Percentiles rank a stretch among this genome's conserved stretches.
Conservation (phyloP, 2,888 invertebrate species). For the Agrotis exclamationis region DNA sequence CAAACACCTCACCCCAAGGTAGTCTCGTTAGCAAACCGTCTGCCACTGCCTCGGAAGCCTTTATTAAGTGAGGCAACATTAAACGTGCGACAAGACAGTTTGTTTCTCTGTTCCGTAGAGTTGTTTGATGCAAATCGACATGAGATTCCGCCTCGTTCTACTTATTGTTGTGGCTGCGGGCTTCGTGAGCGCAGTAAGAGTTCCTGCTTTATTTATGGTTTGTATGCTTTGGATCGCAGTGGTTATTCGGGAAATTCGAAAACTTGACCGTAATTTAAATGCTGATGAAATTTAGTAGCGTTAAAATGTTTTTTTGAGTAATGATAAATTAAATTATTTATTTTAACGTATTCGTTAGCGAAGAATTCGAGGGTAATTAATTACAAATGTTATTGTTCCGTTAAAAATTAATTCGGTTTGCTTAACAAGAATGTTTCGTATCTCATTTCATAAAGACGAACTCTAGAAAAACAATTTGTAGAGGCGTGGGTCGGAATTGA, state of each 20-base stretch:
- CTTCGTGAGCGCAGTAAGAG: conserved; percentile 57
- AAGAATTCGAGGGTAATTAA: background rate
- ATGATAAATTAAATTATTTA: too few species aligned
- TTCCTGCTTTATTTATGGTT: conserved; percentile 37
- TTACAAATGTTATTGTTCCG: background rate
- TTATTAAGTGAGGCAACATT: conserved; percentile 68
- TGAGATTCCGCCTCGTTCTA: conserved; percentile 62
- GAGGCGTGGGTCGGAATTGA: conserved; percentile 51
- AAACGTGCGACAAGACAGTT: conserved; percentile 67
- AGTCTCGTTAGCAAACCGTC: conserved; percentile 67
- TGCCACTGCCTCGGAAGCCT: conserved; percentile 64
- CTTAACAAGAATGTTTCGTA: background rate
- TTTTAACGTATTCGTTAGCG: background rate
- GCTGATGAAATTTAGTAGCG: background rate
- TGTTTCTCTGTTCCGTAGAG: conserved; percentile 60
- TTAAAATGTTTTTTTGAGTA: background rate
- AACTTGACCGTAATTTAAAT: background rate
- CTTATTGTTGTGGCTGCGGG: conserved; percentile 48
- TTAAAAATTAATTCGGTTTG: background rate
- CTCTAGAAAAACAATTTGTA: conserved; percentile 43
- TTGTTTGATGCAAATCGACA: conserved; percentile 65
- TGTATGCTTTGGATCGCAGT: conserved; percentile 12
- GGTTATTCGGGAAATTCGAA: background rate
- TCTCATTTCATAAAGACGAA: conserved; percentile 14
- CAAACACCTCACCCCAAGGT: conserved; percentile 45